A percentile compares a stretch with the other conserved stretches of the same genome.
Conservation (phyloP, 2,797 vertebrate genomes). For the Gymnoscopelus microlampas region DNA sequence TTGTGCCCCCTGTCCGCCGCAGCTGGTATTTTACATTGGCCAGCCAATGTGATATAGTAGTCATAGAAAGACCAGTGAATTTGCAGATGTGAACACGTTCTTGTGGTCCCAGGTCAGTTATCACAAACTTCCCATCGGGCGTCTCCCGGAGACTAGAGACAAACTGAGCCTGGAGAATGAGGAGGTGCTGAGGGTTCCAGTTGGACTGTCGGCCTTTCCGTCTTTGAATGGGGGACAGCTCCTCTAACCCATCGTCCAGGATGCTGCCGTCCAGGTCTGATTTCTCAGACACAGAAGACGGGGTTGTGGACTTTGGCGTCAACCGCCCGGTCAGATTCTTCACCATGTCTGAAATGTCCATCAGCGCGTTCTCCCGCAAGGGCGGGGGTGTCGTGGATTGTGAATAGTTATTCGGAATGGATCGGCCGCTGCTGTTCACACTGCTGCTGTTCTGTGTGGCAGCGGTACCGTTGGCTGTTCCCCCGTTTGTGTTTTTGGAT, state of each 20-base stretch:
- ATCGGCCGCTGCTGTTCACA: slow-evolving; percentile 59
- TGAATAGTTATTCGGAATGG: slow-evolving; percentile 78
- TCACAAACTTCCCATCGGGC: slow-evolving; percentile 92
- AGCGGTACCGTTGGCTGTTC: slow-evolving; percentile 53
- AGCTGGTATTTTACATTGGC: slow-evolving; percentile 99
- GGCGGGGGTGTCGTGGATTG: slow-evolving; percentile 88
- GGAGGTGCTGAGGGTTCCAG: slow-evolving; percentile 98
- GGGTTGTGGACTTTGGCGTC: slow-evolving; percentile 97
- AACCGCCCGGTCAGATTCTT: slow-evolving; percentile 96
- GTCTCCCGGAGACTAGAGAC: slow-evolving; percentile 94
- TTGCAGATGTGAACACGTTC: slow-evolving; percentile 98
- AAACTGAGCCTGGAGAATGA: slow-evolving; percentile 98
- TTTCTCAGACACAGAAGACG: slow-evolving; percentile 94
- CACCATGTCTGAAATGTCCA: slow-evolving; percentile 99
- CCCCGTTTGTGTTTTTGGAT: slow-evolving; percentile 84
- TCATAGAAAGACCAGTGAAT: slow-evolving; percentile 99
- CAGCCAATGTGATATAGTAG: slow-evolving; percentile 99
- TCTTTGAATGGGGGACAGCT: slow-evolving; percentile 94
- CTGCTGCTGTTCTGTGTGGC: slow-evolving; percentile 63
- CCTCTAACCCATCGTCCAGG: slow-evolving; percentile 94
- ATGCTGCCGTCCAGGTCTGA: slow-evolving; percentile 92
- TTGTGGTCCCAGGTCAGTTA: slow-evolving; percentile 95
- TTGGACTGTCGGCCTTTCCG: slow-evolving; percentile 97
- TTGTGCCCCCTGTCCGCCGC: slow-evolving; percentile 97
- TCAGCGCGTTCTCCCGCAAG: slow-evolving; percentile 92